Conservation (phyloP, 1,140 invertebrate species). For the Periplaneta americana region DNA sequence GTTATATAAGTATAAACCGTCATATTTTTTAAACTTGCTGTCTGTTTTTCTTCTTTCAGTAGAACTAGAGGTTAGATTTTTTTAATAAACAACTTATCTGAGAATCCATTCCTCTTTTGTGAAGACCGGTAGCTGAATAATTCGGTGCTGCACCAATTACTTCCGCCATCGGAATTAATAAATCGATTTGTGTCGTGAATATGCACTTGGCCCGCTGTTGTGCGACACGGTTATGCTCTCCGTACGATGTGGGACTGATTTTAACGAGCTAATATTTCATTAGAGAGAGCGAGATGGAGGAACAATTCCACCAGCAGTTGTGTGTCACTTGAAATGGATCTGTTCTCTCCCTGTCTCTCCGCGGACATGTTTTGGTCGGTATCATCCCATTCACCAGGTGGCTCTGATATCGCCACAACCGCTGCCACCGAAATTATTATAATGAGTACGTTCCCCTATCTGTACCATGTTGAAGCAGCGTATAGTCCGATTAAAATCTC, state of each 20-base stretch:
- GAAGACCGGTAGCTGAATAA: too few relatives aligned
- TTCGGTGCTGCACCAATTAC: too few relatives aligned
- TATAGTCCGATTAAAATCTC: background rate
- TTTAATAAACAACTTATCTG: too few relatives aligned
- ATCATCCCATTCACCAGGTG: background rate
- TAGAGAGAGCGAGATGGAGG: background rate
- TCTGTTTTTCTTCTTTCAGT: too few relatives aligned
- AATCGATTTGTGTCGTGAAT: background rate
- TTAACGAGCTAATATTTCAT: background rate
- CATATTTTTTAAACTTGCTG: too few relatives aligned
- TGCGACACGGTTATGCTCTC: background rate
- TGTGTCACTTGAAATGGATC: background rate
- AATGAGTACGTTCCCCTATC: background rate
- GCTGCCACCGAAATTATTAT: background rate
- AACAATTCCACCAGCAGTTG: background rate
- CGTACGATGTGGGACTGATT: background rate
- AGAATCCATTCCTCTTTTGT: too few relatives aligned
- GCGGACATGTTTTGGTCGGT: background rate
- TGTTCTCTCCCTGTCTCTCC: background rate
- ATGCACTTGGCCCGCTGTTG: background rate
- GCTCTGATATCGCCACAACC: background rate
- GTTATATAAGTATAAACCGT: too few relatives aligned
- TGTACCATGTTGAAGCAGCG: background rate
- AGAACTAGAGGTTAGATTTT: too few relatives aligned
- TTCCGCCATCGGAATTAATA: too few relatives aligned